A percentile compares a stretch with the other conserved stretches of the same genome.
These are phyloP conservation scores for Polypedilum pembai DNA, from an alignment of 1,140 invertebrate species.

Conservation along the genomic window DNA sequence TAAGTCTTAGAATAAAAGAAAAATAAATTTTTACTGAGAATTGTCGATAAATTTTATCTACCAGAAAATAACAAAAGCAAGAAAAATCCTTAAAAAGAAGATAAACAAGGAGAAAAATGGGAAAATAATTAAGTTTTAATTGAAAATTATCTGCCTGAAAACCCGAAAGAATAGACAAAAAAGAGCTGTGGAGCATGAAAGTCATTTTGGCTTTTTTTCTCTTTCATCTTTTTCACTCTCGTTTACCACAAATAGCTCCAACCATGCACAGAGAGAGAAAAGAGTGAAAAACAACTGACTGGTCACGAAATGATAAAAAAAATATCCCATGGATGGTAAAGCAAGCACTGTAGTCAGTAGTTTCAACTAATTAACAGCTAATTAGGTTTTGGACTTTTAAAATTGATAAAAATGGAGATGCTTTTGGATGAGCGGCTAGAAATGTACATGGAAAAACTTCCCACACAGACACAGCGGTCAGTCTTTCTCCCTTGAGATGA, in stretches of 20 bases:
- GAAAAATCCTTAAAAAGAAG: not conserved
- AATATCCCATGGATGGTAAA: slow-evolving; percentile 8
- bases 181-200: not conserved
- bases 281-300: slow-evolving; percentile 1
- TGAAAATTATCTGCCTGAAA: slow-evolving; percentile 26
- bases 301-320: slow-evolving; percentile 4
- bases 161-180: not conserved
- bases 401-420: slow-evolving; percentile 25
- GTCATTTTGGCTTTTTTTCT: not conserved
- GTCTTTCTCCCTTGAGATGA: not conserved
- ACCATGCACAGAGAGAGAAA: not conserved
- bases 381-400: slow-evolving; percentile 24
- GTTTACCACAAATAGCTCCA: not conserved
- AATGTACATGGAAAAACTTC: not conserved
- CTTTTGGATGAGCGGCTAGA: too few species aligned
- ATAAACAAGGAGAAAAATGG: not conserved
- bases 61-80: not conserved
- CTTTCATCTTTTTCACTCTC: not conserved
- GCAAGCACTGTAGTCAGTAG: not conserved
- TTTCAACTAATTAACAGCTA: slow-evolving; percentile 21
- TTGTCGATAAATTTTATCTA: not conserved
- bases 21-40: not conserved
- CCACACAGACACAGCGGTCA: not conserved
- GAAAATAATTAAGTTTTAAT: slow-evolving; percentile 27
- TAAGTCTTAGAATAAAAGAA: too few species aligned